These are phyloP conservation scores for Sciurus vulgaris DNA, from an alignment of 2,797 vertebrate species.

Conservation along the genomic window DNA sequence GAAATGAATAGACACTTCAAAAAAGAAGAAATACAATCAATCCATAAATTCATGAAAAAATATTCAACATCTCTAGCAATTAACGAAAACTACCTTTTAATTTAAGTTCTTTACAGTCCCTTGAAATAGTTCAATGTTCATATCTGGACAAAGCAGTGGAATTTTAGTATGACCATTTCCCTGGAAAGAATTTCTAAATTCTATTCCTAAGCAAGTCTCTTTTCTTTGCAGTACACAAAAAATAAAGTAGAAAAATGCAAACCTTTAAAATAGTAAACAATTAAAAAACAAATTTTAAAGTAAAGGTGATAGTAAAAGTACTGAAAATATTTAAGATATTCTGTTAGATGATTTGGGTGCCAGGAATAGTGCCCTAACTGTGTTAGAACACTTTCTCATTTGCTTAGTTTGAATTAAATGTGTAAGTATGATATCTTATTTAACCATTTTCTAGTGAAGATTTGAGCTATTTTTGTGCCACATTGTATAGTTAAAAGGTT, in stretches of 20 bases:
- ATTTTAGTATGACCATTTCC: not conserved
- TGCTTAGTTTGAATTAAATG: not conserved
- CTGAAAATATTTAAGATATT: not conserved
- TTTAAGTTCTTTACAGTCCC: not conserved
- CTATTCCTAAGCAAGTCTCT: not conserved
- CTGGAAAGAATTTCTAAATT: not conserved
- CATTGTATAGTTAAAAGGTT: not conserved
- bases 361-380: not conserved
- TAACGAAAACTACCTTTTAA: not conserved
- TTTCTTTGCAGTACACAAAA: not conserved
- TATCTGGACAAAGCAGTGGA: not conserved
- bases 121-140: not conserved
- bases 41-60: no score
- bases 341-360: not conserved
- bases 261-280: not conserved
- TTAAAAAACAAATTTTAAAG: not conserved
- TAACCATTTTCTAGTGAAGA: not conserved
- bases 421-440: no score
- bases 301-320: not conserved
- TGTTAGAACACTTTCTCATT: not conserved
- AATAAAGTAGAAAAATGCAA: not conserved
- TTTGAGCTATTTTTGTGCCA: no score
- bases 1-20: no score
- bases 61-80: no score
- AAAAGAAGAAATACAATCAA: no score